Evolutionary conservation across 92 coral and sea anemone genomes (phyloP).

Genomic region (Meandrina meandrites): DNA sequence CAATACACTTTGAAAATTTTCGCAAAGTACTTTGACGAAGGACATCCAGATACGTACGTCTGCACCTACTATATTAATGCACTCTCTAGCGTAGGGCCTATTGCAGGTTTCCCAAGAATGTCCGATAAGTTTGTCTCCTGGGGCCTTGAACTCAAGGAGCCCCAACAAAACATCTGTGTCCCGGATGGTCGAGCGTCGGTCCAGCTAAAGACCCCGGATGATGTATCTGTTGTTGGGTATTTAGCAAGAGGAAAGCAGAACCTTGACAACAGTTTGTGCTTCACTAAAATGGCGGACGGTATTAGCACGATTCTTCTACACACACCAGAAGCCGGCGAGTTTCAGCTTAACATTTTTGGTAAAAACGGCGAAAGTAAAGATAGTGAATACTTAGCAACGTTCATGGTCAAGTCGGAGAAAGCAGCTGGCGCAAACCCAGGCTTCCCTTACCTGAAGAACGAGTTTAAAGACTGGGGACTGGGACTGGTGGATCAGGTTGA

Average conservation of each 20-base stretch:
- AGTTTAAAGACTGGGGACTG: conserved; percentile 58
- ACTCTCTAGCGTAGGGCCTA: conserved; percentile 33
- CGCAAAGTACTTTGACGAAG: conserved; percentile 55
- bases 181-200: conserved; percentile 56
- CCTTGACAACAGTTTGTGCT: conserved; percentile 43
- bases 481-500: conserved; percentile 63
- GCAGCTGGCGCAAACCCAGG: conserved; percentile 57
- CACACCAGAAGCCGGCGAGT: conserved; percentile 53
- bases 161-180: conserved; percentile 52
- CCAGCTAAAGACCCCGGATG: conserved; percentile 47
- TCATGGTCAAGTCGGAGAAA: conserved; percentile 40
- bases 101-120: conserved; percentile 64
- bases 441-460: conserved; percentile 62
- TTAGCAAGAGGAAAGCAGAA: conserved; percentile 32
- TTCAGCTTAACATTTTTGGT: conserved; percentile 62
- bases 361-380: conserved; percentile 22
- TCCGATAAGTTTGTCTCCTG: conserved; percentile 38
- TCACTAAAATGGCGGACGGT: conserved; percentile 2
- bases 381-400: conserved; percentile 35
- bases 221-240: conserved; percentile 35
- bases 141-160: conserved; percentile 61
- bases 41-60: conserved; percentile 35
- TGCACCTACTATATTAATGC: conserved; percentile 69
- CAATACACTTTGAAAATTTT: conserved; percentile 64
- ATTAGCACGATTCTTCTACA: conserved; percentile 34